phyloP scores from a whole-genome alignment of 2,113 vertebrate species.

The Mus spicilegus region DNA sequence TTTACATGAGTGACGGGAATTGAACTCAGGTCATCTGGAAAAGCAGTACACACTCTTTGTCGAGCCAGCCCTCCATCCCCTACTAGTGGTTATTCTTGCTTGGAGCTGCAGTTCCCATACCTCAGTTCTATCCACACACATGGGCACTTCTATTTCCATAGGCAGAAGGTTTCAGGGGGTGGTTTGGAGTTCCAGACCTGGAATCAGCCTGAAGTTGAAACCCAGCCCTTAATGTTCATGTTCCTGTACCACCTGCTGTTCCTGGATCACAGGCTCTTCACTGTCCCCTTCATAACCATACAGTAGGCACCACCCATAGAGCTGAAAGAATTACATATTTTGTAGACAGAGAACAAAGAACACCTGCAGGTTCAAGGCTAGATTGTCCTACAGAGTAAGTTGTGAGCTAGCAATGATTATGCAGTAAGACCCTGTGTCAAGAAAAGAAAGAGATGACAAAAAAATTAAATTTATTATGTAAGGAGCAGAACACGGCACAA shows the following conservation, averaged over 20 bases:
- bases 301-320: not conserved
- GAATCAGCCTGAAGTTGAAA: conserved; percentile 42
- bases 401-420: not conserved
- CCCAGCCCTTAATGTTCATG: not conserved
- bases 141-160: not conserved
- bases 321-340: not conserved
- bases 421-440: not conserved
- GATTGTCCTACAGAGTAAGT: not conserved
- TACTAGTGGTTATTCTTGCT: too few species aligned
- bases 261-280: not conserved
- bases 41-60: not conserved
- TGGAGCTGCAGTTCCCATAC: not conserved
- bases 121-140: not conserved
- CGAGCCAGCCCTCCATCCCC: not conserved
- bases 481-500: not conserved
- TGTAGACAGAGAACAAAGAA: not conserved
- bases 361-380: not conserved
- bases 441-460: not conserved
- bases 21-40: not conserved
- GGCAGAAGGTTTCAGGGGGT: not conserved
- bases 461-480: not conserved
- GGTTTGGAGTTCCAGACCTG: not conserved
- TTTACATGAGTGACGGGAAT: not conserved
- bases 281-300: not conserved
- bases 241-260: not conserved